Evolutionary conservation across 1,140 invertebrate genomes (phyloP), one percentile per base, ranked within the genome.

Genomic region (Helicorthomorpha holstii): DNA sequence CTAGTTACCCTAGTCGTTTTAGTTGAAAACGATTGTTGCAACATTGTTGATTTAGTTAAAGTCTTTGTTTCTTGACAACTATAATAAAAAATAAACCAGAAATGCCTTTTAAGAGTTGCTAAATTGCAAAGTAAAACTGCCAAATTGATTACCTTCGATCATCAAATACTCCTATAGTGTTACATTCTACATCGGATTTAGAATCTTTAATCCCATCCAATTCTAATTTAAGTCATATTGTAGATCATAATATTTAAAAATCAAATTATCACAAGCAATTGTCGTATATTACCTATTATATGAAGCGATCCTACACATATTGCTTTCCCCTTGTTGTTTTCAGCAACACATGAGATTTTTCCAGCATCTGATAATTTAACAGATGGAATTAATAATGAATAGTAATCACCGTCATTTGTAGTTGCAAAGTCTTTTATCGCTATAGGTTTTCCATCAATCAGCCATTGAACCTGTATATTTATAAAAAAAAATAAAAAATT

Each of bases 291-390:
- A 75, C 73, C 69, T 50, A 60, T 48, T 46, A 83, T 70, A 49
- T 69, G 67, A 3, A 83, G 61, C 46, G 67, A 69, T 22, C 79
- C 78, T 22, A 69, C 69, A 57, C 79, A 83, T 45, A 73, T 73
- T 0, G 80, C 76, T 66, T 78, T 81, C 43, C 83, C 83, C 27
- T 71, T 75, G 56, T 77, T 69, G 59, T 85, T 85, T 66, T 85
- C 82, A 3, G 83, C 83, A 21, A 81, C 69, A 57, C 81, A 82
- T 27, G 79, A 77, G 50, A 84, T 74, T 51, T 75, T 75, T 38
- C 85, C 85, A 29, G 70, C 67, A 58, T 76, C 72, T 59, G 73
- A 70, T 43, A 63, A 66, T 7, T 71, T 61, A 4, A 56, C 48
- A 57, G 73, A 66, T 27, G 75, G 74, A 50, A 85, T 77, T 52